Percentiles rank a stretch among this genome's conserved stretches.
Conservation (phyloP, 2,888 invertebrate genomes). For the Xanthorhoe spadicearia region DNA sequence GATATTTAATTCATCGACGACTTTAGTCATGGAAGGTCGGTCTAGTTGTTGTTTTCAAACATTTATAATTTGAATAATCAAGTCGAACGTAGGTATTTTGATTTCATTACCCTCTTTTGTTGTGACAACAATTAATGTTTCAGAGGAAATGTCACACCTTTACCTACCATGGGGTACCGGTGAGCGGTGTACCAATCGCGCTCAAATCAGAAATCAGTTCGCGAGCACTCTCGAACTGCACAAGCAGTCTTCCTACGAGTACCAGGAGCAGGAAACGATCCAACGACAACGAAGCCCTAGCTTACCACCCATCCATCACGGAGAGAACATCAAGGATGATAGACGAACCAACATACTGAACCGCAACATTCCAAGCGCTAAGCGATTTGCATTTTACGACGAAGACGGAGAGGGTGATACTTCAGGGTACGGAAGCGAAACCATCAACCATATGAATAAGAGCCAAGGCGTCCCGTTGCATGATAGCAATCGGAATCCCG, state of each 20-base stretch:
- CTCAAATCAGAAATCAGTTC: conserved; percentile 78
- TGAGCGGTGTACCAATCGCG: conserved; percentile 73
- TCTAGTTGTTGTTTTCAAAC: conserved; percentile 41
- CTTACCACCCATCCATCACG: conserved; percentile 86
- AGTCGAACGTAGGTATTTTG: conserved; percentile 19
- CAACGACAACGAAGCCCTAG: conserved; percentile 87
- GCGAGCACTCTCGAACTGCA: conserved; percentile 78
- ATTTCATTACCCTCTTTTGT: conserved; percentile 33
- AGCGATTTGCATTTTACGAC: conserved; percentile 78
- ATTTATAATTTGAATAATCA: conserved; percentile 21
- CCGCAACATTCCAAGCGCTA: conserved; percentile 74
- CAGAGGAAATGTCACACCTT: conserved; percentile 93
- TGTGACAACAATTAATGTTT: conserved; percentile 51
- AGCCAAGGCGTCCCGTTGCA: conserved; percentile 58
- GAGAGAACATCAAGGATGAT: conserved; percentile 68
- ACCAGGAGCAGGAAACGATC: conserved; percentile 74
- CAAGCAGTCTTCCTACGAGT: conserved; percentile 75
- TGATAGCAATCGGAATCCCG: conserved; percentile 60
- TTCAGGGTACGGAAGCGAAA: conserved; percentile 93
- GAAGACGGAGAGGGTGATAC: conserved; percentile 89
- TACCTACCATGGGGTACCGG: conserved; percentile 90
- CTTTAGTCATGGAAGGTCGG: conserved; percentile 70
- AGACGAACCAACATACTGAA: conserved; percentile 64
- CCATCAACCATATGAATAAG: conserved; percentile 82
- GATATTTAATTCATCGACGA: conserved; percentile 66